Base-by-base conservation (phyloP, 2,797 vertebrate genomes). In the Lagorchestes hirsutus region DNA sequence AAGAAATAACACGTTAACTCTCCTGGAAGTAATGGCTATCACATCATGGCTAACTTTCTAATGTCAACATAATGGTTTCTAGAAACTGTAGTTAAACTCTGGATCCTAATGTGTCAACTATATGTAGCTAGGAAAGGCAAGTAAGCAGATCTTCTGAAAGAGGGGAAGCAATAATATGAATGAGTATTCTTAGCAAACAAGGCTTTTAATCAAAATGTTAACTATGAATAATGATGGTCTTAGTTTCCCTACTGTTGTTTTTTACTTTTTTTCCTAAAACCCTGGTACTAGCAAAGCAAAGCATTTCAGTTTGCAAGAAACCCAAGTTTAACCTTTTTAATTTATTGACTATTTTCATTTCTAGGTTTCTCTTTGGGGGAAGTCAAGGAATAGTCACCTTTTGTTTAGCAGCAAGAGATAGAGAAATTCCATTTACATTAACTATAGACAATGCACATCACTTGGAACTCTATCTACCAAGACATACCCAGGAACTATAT, bases 1-100 rank as follows among this genome's bases (percentile, higher is more conserved):
- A 92, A 91, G 54, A 93, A 56, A 31, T 91, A 92, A 91, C 92
- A 95, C 58, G 96, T 96, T 92, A 82, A 56, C 93, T 92, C 90
- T n/a, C 10, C 59, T 91, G 57, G 94, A 95, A 82, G 52, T 54
- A 12, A 1, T 91, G 54, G 50, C 67, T 55, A 58, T 14, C 2
- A 56, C 18, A 4, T 91, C 50, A 91, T 96, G 90, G 90, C 95
- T 92, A 40, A 28, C 82, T 94, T 57, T 92, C 24, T 58, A 93
- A 55, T 82, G 90, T 62, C 29, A 58, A 4, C 2, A 29, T 90
- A 57, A 91, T 91, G 46, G 55, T 90, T 58, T 18, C 5, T 59
- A 5, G 58, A 94, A 54, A 52, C 90, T 54, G 16, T 55, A 87
- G n/a, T 93, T 96, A 87, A 93, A 54, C 1, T 95, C 55, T 58